Evolutionary conservation across 2,797 vertebrate genomes (phyloP).

Genomic region (Danio jaintianensis): DNA sequence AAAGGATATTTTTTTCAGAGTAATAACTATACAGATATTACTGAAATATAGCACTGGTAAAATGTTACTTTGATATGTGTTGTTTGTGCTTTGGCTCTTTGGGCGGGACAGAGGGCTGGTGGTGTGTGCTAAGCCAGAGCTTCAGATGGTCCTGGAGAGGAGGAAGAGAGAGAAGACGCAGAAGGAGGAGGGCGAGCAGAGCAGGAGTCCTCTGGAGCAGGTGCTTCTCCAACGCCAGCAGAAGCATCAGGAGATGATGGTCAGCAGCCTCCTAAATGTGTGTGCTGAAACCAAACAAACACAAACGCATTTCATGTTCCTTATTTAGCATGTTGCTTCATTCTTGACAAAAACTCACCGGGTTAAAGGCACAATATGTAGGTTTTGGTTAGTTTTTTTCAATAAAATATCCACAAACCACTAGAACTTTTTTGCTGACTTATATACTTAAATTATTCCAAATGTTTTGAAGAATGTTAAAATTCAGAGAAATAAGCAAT

Average conservation of each 20-base stretch:
- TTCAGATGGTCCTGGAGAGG: slow-evolving; percentile 77
- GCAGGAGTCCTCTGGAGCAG: slow-evolving; percentile 73
- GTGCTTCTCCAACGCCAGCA: slow-evolving; percentile 75
- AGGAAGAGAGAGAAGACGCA: slow-evolving; percentile 74
- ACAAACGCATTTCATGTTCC: not conserved
- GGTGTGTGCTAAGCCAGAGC: slow-evolving; percentile 76
- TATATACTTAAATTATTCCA: no score
- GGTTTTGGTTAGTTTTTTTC: no score
- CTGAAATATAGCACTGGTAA: not conserved
- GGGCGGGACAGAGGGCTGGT: slow-evolving; percentile 71
- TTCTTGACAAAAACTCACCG: not conserved
- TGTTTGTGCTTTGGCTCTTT: slow-evolving; percentile 46
- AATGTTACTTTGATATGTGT: slow-evolving; percentile 24
- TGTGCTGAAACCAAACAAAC: not conserved
- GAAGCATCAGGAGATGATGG: slow-evolving; percentile 73
- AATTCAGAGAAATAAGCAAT: no score
- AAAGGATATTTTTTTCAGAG: no score
- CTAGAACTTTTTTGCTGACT: no score
- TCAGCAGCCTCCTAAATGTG: slow-evolving; percentile 34
- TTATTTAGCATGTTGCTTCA: not conserved
- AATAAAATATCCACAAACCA: no score
- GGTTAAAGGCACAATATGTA: no score
- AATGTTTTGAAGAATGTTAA: no score
- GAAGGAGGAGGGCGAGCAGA: slow-evolving; percentile 69
- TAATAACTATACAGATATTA: no score